These are phyloP conservation scores for Chaunax sp. DNA, from an alignment of 2,797 vertebrate species.

Conservation along the genomic window DNA sequence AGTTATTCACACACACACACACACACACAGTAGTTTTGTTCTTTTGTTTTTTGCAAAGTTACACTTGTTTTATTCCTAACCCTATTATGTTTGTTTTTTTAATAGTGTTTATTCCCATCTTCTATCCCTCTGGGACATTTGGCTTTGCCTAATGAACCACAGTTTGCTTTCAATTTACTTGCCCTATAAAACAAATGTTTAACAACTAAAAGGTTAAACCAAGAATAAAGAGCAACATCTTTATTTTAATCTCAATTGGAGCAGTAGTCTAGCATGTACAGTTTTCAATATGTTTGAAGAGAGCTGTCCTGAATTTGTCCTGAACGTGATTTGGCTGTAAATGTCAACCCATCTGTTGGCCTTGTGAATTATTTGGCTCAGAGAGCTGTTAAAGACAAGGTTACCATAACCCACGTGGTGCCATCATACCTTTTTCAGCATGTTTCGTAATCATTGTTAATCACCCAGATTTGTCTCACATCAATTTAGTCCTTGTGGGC, in stretches of 20 bases:
- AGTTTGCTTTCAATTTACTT: slow-evolving; percentile 10
- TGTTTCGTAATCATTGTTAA: slow-evolving; percentile 60
- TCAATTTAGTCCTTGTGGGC: slow-evolving; percentile 33
- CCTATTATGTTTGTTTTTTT: too few relatives aligned
- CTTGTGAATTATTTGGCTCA: slow-evolving; percentile 36
- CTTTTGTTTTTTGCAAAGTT: too few relatives aligned
- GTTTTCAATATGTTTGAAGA: not conserved
- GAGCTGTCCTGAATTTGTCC: not conserved
- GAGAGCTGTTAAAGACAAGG: slow-evolving; percentile 40
- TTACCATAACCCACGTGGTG: slow-evolving; percentile 21
- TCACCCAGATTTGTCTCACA: slow-evolving; percentile 53
- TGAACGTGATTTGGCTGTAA: slow-evolving; percentile 10
- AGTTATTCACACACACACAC: too few relatives aligned
- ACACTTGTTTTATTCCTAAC: too few relatives aligned
- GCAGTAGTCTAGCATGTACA: too few relatives aligned
- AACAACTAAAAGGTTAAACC: not conserved
- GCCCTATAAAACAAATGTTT: slow-evolving; percentile 5
- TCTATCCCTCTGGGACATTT: not conserved
- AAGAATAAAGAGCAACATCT: not conserved
- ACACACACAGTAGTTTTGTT: too few relatives aligned
- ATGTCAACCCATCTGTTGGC: slow-evolving; percentile 26
- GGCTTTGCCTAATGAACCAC: not conserved
- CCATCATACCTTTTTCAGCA: slow-evolving; percentile 2
- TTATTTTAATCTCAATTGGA: too few relatives aligned
- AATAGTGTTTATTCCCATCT: not conserved